A percentile compares a stretch with the other conserved stretches of the same genome.
phyloP scores from a whole-genome alignment of 2,888 invertebrate species.

The Coelinius sp. region DNA sequence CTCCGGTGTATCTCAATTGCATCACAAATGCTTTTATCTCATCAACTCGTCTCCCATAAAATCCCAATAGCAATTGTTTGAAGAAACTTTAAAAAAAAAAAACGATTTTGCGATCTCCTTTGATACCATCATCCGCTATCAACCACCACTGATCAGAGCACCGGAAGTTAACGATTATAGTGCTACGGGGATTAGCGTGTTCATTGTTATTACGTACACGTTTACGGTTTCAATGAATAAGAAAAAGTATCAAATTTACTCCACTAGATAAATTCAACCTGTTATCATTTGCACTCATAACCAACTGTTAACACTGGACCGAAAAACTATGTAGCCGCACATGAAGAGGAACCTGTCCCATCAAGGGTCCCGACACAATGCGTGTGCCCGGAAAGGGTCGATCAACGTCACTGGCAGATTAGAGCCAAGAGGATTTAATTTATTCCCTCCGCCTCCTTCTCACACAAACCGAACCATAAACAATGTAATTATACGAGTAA shows the following conservation, averaged over 20 bases:
- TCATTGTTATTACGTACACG: conserved; percentile 2
- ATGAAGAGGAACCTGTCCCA: conserved; percentile 13
- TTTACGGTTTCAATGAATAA: background rate
- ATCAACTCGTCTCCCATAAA: background rate
- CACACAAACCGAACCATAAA: conserved; percentile 52
- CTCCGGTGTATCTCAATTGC: background rate
- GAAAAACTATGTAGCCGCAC: background rate
- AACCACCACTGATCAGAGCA: background rate
- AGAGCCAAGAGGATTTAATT: conserved; percentile 53
- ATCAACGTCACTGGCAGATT: conserved; percentile 51
- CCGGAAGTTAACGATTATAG: conserved; percentile 13
- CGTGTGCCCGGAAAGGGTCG: conserved; percentile 53
- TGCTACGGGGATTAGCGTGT: background rate
- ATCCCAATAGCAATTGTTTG: background rate
- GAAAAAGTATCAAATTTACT: background rate
- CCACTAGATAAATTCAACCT: background rate
- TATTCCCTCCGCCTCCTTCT: conserved; percentile 43
- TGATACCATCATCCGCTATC: conserved; percentile 18
- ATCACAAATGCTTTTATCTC: background rate
- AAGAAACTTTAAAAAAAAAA: background rate
- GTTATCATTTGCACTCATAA: conserved; percentile 1
- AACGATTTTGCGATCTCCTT: conserved; percentile 9
- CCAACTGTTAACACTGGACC: background rate
- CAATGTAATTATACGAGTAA: conserved; percentile 13
- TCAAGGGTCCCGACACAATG: conserved; percentile 37